Evolutionary conservation across 1,140 invertebrate genomes (phyloP).

Genomic region (Bombus breviceps): DNA sequence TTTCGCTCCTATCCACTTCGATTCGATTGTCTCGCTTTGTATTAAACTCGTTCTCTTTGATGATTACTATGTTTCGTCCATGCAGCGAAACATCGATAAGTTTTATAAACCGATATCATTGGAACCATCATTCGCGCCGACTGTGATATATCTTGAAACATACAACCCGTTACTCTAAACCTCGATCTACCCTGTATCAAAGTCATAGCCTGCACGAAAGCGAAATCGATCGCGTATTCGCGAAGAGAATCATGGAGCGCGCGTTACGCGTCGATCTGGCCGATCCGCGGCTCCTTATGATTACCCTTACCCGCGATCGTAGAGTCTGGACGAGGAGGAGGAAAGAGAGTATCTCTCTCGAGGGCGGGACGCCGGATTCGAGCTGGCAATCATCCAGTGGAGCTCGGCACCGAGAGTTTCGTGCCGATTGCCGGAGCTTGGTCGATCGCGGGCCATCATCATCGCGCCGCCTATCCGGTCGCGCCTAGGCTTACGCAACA

Average conservation of each 20-base stretch:
- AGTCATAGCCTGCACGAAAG: background rate
- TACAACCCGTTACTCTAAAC: background rate
- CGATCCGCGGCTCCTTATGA: conserved; percentile 33
- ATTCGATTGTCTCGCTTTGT: no score
- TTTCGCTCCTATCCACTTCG: background rate
- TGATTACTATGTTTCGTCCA: no score
- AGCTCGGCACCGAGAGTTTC: conserved; percentile 3
- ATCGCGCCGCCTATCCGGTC: conserved; percentile 25
- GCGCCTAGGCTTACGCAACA: conserved; percentile 49
- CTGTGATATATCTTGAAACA: no score
- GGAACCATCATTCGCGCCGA: no score
- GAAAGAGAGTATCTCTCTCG: background rate
- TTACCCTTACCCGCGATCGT: conserved; percentile 10
- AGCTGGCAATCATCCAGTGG: conserved; percentile 18
- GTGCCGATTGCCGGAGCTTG: conserved; percentile 36
- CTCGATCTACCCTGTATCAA: background rate
- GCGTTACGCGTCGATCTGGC: conserved; percentile 35
- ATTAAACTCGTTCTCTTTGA: no score
- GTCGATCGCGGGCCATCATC: conserved; percentile 9
- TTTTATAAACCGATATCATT: background rate
- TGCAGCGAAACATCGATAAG: no score
- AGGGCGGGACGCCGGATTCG: conserved; percentile 37
- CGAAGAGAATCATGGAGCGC: background rate
- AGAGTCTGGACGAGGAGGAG: no score
- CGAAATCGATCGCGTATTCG: no score